A percentile compares a stretch with the other conserved stretches of the same genome.
phyloP scores from a whole-genome alignment of 1,140 invertebrate genomes.

The Mamestra configurata region DNA sequence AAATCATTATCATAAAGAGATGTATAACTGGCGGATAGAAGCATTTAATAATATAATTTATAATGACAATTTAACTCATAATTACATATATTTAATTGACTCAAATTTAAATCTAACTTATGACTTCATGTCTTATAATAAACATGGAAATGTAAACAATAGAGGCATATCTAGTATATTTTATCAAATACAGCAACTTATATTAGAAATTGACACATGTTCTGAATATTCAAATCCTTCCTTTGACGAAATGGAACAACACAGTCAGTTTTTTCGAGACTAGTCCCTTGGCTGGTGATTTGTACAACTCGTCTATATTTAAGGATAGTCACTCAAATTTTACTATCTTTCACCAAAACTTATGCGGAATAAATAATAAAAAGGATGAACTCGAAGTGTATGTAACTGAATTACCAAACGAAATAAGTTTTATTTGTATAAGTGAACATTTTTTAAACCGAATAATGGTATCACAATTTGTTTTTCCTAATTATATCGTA shows the following conservation, averaged over 20 bases:
- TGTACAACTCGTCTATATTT: neutral
- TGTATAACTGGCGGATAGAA: slow-evolving; percentile 14
- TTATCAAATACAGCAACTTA: neutral
- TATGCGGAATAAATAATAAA: slow-evolving; percentile 20
- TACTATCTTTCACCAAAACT: slow-evolving; percentile 17
- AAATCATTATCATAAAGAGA: neutral
- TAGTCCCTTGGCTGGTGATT: neutral
- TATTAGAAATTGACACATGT: neutral
- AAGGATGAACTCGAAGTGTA: neutral
- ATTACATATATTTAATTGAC: neutral
- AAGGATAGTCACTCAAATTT: neutral
- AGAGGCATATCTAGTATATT: neutral
- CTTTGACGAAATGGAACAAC: neutral
- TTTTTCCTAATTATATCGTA: neutral
- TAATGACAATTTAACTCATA: neutral
- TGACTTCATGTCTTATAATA: neutral
- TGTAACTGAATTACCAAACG: neutral
- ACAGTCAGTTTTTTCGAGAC: neutral
- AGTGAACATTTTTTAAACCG: slow-evolving; percentile 15
- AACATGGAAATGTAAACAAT: neutral
- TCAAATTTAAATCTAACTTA: neutral
- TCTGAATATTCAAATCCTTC: neutral
- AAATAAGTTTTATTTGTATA: slow-evolving; percentile 9
- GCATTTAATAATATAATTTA: slow-evolving; percentile 3
- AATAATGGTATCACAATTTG: neutral